These are phyloP conservation scores for Diplosoma virens DNA, from an alignment of 23 tunicate genomes.

Conservation along the genomic window DNA sequence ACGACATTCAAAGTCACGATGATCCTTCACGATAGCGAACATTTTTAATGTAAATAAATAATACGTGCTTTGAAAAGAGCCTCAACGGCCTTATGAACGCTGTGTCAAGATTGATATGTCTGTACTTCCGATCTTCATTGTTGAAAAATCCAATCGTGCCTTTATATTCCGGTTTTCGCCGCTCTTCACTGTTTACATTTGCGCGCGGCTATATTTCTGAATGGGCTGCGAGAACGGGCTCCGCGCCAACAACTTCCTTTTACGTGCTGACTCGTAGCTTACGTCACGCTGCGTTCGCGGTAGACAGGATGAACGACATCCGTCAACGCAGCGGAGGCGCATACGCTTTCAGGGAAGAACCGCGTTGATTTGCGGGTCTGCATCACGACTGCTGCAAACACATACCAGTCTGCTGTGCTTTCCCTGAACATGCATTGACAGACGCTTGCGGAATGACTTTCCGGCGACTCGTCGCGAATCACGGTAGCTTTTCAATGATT, in stretches of 20 bases:
- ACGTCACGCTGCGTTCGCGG: background rate
- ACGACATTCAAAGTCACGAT: too few relatives aligned
- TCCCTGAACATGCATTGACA: background rate
- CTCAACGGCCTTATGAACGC: too few relatives aligned
- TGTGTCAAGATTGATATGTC: too few relatives aligned
- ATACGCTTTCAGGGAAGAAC: background rate
- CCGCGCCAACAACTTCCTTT: slow-evolving; percentile 14
- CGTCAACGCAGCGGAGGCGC: background rate
- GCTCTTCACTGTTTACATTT: slow-evolving; percentile 20
- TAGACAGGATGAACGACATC: slow-evolving; percentile 20
- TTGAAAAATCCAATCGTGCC: too few relatives aligned
- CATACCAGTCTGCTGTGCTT: too few relatives aligned
- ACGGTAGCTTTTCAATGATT: too few relatives aligned
- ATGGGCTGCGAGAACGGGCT: background rate
- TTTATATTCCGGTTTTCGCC: too few relatives aligned
- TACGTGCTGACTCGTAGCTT: background rate
- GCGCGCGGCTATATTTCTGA: slow-evolving; percentile 3
- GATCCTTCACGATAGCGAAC: too few relatives aligned
- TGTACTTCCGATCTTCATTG: too few relatives aligned
- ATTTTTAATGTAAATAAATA: too few relatives aligned
- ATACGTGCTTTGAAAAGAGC: too few relatives aligned
- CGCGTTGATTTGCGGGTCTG: background rate
- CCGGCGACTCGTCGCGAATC: too few relatives aligned
- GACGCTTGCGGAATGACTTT: background rate
- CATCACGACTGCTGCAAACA: background rate